Conservation (phyloP, 2,888 invertebrate genomes). For the Mechanitis mazaeus region DNA sequence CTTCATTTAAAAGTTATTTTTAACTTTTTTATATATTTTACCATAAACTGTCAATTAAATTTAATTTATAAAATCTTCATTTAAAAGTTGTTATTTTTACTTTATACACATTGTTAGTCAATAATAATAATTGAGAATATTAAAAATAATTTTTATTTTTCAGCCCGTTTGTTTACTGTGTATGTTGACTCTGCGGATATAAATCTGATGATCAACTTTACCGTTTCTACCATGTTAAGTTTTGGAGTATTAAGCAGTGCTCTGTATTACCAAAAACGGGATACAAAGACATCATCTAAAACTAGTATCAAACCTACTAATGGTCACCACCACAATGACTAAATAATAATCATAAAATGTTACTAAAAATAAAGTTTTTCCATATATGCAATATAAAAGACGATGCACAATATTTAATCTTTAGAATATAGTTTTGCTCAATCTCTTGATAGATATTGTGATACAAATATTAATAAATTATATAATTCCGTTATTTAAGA, state of each 20-base stretch:
- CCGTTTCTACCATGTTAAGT: conserved; percentile 83
- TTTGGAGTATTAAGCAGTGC: conserved; percentile 83
- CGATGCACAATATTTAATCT: conserved; percentile 3
- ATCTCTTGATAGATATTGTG: no score
- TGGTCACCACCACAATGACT: conserved; percentile 15
- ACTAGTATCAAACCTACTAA: not conserved
- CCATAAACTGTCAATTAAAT: no score
- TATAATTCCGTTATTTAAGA: no score
- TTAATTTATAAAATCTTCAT: no score
- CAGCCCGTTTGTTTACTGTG: conserved; percentile 89
- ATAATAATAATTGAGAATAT: no score
- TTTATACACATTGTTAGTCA: no score
- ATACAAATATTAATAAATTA: no score
- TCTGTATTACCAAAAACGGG: conserved; percentile 78
- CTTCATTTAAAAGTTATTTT: no score
- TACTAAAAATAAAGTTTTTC: not conserved
- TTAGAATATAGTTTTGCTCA: conserved; percentile 1
- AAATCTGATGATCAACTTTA: conserved; percentile 83
- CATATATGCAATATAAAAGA: conserved; percentile 4
- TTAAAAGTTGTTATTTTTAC: no score
- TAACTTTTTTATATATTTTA: no score
- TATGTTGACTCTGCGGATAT: conserved; percentile 86
- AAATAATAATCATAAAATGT: conserved; percentile 3
- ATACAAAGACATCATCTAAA: not conserved
- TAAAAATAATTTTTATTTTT: conserved; percentile 36